phyloP scores from a whole-genome alignment of 2,797 vertebrate species.

The Bucorvus abyssinicus region DNA sequence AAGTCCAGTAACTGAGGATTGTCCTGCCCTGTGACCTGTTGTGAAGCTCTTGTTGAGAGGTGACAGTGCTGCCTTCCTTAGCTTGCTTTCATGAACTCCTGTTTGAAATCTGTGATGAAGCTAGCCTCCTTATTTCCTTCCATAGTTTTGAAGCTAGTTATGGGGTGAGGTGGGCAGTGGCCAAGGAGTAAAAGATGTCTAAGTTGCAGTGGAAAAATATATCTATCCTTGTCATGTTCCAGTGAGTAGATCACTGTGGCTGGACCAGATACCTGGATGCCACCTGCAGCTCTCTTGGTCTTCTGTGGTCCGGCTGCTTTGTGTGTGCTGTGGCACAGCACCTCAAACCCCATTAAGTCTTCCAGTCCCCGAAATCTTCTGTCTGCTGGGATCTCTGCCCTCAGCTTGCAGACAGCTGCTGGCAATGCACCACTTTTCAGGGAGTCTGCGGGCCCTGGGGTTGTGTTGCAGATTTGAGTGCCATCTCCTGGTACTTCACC shows the following conservation, averaged over 20 bases:
- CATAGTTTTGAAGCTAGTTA: not conserved
- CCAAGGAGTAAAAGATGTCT: not conserved
- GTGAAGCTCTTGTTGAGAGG: not conserved
- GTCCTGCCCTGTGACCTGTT: not conserved
- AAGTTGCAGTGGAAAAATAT: accelerated
- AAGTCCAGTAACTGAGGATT: not conserved
- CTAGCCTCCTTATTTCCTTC: not conserved
- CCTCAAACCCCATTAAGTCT: accelerated
- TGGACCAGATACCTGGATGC: not conserved
- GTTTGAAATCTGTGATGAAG: not conserved
- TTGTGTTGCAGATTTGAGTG: not conserved
- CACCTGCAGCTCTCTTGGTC: not conserved
- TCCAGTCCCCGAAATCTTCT: not conserved
- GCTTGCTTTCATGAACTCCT: not conserved
- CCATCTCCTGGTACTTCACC: not conserved
- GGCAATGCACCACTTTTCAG: not conserved
- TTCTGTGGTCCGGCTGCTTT: accelerated
- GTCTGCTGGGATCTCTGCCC: not conserved
- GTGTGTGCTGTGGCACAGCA: accelerated
- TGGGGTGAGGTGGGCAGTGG: not conserved
- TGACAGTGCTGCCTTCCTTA: not conserved
- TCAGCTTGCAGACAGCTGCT: not conserved
- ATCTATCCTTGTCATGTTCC: not conserved
- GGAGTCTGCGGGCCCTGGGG: accelerated
- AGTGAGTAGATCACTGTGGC: accelerated